Conservation (phyloP, 2,888 invertebrate species). For the Caradrina clavipalpis region DNA sequence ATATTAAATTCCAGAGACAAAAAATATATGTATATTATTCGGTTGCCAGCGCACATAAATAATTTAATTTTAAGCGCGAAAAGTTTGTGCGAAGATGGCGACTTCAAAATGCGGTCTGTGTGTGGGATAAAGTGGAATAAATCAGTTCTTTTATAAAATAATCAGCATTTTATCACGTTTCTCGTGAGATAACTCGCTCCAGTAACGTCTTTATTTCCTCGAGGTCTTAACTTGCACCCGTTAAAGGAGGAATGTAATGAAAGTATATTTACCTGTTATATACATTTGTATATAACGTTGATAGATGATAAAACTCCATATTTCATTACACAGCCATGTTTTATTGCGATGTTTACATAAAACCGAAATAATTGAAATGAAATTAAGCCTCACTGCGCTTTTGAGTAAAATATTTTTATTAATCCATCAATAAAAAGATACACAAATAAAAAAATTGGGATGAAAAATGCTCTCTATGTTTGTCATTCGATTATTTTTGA, state of each 20-base stretch:
- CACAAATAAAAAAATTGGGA: slow-evolving; percentile 14
- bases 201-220: slow-evolving; percentile 52
- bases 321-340: slow-evolving; percentile 44
- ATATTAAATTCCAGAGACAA: slow-evolving; percentile 88
- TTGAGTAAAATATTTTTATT: slow-evolving; percentile 38
- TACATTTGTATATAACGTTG: slow-evolving; percentile 23
- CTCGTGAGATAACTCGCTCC: slow-evolving; percentile 41
- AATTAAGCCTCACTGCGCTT: slow-evolving; percentile 37
- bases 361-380: slow-evolving; percentile 52
- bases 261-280: slow-evolving; percentile 32
- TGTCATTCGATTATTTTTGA: slow-evolving; percentile 20
- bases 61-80: slow-evolving; percentile 80
- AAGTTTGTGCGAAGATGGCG: slow-evolving; percentile 65
- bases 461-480: slow-evolving; percentile 14
- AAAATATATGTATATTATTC: slow-evolving; percentile 80
- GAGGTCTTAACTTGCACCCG: slow-evolving; percentile 50
- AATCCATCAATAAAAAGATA: slow-evolving; percentile 34
- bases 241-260: slow-evolving; percentile 53
- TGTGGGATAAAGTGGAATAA: slow-evolving; percentile 66
- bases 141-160: slow-evolving; percentile 69
- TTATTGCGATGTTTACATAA: slow-evolving; percentile 50
- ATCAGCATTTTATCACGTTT: slow-evolving; percentile 61
- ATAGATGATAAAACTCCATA: slow-evolving; percentile 46
- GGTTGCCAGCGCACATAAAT: slow-evolving; percentile 77
- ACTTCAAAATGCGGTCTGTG: slow-evolving; percentile 60